Evolutionary conservation across 1,140 invertebrate species (phyloP), one percentile per base, ranked within the genome.

Genomic region (Caenorhabditis brenneri): DNA sequence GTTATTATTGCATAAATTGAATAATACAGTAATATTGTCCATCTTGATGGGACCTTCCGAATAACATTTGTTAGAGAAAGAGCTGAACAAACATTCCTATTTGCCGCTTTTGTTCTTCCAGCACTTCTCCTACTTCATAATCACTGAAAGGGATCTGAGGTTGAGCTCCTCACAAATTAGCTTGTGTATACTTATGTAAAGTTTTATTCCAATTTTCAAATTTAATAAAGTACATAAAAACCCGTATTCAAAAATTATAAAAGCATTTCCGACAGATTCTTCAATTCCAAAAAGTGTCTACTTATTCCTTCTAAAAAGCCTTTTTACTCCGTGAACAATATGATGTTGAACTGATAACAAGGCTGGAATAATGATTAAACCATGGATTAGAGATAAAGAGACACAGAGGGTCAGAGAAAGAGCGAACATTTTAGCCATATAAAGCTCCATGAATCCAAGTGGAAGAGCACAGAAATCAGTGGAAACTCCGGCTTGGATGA

Each of bases 401-500:
- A 89, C 86, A 80, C 88, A 89, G 31, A 89, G 78, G 31, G 74
- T 88, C 82, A 88, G 86, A 31, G 89, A 85, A n/a, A 84, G 53
- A 22, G 87, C 88, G 81, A 88, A 88, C 19, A 88, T 80, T 51
- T 85, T 55, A 33, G 88, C 82, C 80, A 98, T 97, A 89, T 97
- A 98, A 86, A 96, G 97, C 69, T 95, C 94, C 0, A 96, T 96
- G 33, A 97, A 92, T 5, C 96, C 92, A 0, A 99, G 91, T 0
- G 95, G 95, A 0, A 95, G 92, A 12, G 97, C 94, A 79, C 96
- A 96, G 0, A 98, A 91, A 33, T 97, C 95, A 0, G 96, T 98
- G 9, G 95, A 97, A 0, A 95, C 92, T 0, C 96, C 95, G 15
- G 96, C 96, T 92, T 98, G 96, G 16, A 97, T 93, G 78, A 98